Evolutionary conservation across 2,888 invertebrate genomes (phyloP).

Genomic region (Bhutanitis thaidina): DNA sequence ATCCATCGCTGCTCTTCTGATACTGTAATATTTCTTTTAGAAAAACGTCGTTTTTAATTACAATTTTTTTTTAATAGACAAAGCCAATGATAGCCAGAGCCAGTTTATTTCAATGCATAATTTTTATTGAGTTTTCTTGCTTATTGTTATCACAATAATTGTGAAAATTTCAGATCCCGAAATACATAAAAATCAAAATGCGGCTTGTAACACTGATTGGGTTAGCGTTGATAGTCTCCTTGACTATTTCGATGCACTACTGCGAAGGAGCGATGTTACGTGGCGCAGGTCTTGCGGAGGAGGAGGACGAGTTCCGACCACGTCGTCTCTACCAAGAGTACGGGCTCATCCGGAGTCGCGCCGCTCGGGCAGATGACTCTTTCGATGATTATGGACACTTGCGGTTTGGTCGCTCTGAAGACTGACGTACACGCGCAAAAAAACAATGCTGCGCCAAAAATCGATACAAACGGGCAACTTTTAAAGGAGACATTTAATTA

Average conservation of each 20-base stretch:
- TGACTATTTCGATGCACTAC: slow-evolving; percentile 41
- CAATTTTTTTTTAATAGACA: no score
- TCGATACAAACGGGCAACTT: slow-evolving; percentile 23
- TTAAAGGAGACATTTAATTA: not conserved
- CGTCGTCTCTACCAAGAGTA: slow-evolving; percentile 78
- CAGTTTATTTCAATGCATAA: no score
- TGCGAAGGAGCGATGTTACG: slow-evolving; percentile 50
- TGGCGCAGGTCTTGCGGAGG: slow-evolving; percentile 43
- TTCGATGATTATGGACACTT: slow-evolving; percentile 89
- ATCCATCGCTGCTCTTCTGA: no score
- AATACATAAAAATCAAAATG: slow-evolving; percentile 39
- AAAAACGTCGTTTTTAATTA: no score
- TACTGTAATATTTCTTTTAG: no score
- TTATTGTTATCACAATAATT: no score
- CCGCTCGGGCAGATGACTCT: slow-evolving; percentile 77
- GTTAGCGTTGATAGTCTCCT: slow-evolving; percentile 41
- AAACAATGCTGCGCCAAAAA: slow-evolving; percentile 17
- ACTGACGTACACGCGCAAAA: slow-evolving; percentile 45
- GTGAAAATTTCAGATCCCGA: slow-evolving; percentile 18
- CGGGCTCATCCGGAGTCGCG: slow-evolving; percentile 68
- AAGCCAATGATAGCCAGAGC: no score
- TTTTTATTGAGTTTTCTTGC: no score
- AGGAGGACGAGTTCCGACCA: slow-evolving; percentile 56
- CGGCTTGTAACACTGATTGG: slow-evolving; percentile 44
- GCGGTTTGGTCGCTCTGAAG: slow-evolving; percentile 83